Conservation (phyloP, 2,888 invertebrate species). For the Morpho helenor region DNA sequence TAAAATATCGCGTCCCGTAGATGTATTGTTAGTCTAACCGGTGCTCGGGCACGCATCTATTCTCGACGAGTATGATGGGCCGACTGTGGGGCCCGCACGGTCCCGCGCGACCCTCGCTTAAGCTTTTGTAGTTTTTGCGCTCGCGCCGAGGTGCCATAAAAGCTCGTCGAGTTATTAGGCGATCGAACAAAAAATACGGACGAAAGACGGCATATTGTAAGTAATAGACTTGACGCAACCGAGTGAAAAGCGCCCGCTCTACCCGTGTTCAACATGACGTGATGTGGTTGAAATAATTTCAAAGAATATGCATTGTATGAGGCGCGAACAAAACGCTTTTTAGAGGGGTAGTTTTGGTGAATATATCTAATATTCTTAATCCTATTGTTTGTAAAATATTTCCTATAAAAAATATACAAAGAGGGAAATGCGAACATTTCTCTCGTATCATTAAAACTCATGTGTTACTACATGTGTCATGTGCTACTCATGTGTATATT, state of each 20-base stretch:
- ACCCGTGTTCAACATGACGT: constrained; percentile 55
- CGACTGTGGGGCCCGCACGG: constrained; percentile 47
- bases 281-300: constrained; percentile 65
- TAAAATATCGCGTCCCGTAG: constrained; percentile 12
- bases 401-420: neutral
- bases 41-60: constrained; percentile 28
- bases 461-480: too few species aligned
- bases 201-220: constrained; percentile 60
- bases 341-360: constrained; percentile 17
- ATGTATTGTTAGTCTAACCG: constrained; percentile 12
- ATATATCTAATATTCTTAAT: neutral
- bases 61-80: constrained; percentile 41
- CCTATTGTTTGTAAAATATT: neutral
- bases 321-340: constrained; percentile 58
- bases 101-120: constrained; percentile 60
- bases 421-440: neutral
- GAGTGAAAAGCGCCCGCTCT: constrained; percentile 47
- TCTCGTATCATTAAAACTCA: neutral
- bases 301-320: constrained; percentile 57
- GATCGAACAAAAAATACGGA: constrained; percentile 65
- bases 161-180: constrained; percentile 75
- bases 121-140: constrained; percentile 79
- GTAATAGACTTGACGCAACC: constrained; percentile 63
- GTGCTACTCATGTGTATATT: too few species aligned
- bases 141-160: constrained; percentile 74